Conservation (phyloP, 1,140 invertebrate species). For the Scaptomyza montana region DNA sequence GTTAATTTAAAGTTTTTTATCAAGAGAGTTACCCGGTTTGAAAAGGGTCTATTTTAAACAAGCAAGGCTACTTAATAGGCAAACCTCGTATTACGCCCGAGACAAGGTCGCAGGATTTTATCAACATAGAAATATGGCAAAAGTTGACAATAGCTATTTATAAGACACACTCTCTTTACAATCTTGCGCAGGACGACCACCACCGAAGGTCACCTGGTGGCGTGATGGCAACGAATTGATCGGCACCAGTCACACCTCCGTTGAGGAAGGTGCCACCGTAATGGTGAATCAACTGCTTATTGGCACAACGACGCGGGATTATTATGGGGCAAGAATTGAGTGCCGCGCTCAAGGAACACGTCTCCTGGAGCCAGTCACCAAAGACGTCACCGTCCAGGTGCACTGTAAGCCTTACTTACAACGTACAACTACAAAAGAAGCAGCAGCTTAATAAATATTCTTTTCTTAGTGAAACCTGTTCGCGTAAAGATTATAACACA, state of each 20-base stretch:
- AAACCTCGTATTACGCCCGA: neutral
- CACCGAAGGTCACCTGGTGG: constrained; percentile 92
- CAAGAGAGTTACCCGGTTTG: too few relatives aligned
- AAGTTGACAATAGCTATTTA: constrained; percentile 9
- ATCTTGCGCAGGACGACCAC: constrained; percentile 86
- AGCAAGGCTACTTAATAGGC: too few relatives aligned
- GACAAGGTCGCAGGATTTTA: constrained; percentile 6
- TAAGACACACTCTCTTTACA: constrained; percentile 1
- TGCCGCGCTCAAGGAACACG: constrained; percentile 89
- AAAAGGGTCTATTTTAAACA: too few relatives aligned
- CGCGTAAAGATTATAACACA: constrained; percentile 87
- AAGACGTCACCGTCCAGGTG: constrained; percentile 87
- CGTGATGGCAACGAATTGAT: constrained; percentile 88
- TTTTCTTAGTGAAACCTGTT: constrained; percentile 87
- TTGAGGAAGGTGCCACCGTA: constrained; percentile 85
- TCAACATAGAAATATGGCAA: neutral
- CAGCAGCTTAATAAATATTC: neutral
- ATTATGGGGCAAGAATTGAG: constrained; percentile 87
- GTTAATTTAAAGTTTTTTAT: too few relatives aligned
- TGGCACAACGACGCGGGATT: constrained; percentile 86
- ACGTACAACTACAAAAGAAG: neutral
- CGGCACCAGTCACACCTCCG: constrained; percentile 86
- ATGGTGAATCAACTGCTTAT: constrained; percentile 89
- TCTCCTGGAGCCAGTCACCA: constrained; percentile 84
- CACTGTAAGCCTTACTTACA: constrained; percentile 85